phyloP scores from a whole-genome alignment of 2,888 invertebrate species.

The Torymus tubicola region DNA sequence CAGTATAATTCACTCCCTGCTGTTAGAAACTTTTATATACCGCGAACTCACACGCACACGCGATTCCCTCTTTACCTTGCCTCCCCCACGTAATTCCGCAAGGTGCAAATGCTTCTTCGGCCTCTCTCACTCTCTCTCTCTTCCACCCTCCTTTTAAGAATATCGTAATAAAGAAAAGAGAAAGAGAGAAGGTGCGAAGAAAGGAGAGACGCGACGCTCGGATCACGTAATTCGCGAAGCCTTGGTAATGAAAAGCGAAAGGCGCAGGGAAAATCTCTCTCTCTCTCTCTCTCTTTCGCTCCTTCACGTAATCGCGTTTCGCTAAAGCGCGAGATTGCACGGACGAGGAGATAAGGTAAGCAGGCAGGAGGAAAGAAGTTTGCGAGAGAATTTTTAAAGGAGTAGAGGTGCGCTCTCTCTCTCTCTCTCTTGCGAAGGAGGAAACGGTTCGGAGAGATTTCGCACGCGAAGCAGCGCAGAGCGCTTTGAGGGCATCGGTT shows the following conservation, averaged over 20 bases:
- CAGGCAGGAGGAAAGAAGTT: not conserved
- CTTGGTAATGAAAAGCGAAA: slow-evolving; percentile 53
- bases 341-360: not conserved
- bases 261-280: slow-evolving; percentile 35
- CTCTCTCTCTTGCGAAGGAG: too few species aligned
- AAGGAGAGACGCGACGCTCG: slow-evolving; percentile 19
- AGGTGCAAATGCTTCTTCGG: slow-evolving; percentile 26
- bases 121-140: too few species aligned
- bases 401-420: too few species aligned
- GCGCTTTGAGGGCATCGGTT: too few species aligned
- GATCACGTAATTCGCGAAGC: slow-evolving; percentile 46
- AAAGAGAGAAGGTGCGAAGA: slow-evolving; percentile 20
- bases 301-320: slow-evolving; percentile 37
- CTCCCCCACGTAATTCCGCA: slow-evolving; percentile 7
- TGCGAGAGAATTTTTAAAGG: not conserved
- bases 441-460: too few species aligned
- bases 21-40: slow-evolving; percentile 17
- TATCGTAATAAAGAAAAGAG: slow-evolving; percentile 33
- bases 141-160: too few species aligned
- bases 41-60: not conserved
- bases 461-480: too few species aligned
- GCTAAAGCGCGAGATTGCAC: slow-evolving; percentile 6
- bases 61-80: slow-evolving; percentile 23
- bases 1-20: slow-evolving; percentile 22
- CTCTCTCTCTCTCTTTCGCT: slow-evolving; percentile 11